Evolutionary conservation across 2,888 invertebrate genomes (phyloP).

Genomic region (Andrena praecox): DNA sequence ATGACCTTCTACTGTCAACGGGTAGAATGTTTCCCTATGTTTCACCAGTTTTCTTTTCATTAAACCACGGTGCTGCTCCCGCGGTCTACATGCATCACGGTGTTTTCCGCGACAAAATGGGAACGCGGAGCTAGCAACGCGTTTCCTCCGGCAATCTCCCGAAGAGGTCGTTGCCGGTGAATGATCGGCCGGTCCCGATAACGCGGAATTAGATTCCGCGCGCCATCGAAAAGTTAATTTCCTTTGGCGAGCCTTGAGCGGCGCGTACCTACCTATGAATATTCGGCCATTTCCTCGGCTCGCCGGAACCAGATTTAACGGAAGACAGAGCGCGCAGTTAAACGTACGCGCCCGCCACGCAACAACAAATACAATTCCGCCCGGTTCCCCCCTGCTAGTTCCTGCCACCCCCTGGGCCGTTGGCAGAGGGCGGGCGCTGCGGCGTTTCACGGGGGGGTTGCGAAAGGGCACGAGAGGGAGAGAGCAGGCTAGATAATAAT

Average conservation of each 20-base stretch:
- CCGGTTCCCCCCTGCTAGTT: conserved; percentile 23
- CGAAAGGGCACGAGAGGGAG: conserved; percentile 68
- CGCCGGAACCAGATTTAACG: conserved; percentile 68
- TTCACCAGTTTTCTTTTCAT: too few species aligned
- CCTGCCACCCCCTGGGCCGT: not conserved
- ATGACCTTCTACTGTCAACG: too few species aligned
- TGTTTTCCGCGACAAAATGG: not conserved
- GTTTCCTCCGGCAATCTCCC: not conserved
- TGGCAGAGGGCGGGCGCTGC: conserved; percentile 74
- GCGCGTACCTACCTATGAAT: conserved; percentile 48
- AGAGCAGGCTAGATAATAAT: conserved; percentile 83
- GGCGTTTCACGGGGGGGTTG: conserved; percentile 72
- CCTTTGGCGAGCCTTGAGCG: conserved; percentile 52
- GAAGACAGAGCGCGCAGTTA: conserved; percentile 64
- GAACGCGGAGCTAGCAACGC: not conserved
- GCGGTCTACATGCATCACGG: not conserved
- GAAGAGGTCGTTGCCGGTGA: not conserved
- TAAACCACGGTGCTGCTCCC: not conserved
- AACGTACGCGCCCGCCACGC: conserved; percentile 64
- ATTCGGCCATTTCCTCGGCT: conserved; percentile 45
- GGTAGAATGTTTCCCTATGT: too few species aligned
- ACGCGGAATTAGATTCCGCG: not conserved
- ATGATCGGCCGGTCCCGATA: not conserved
- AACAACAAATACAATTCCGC: conserved; percentile 83
- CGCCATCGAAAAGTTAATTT: conserved; percentile 27